These are phyloP conservation scores for Tenrec ecaudatus DNA, from an alignment of 2,113 vertebrate genomes.

Conservation along the genomic window DNA sequence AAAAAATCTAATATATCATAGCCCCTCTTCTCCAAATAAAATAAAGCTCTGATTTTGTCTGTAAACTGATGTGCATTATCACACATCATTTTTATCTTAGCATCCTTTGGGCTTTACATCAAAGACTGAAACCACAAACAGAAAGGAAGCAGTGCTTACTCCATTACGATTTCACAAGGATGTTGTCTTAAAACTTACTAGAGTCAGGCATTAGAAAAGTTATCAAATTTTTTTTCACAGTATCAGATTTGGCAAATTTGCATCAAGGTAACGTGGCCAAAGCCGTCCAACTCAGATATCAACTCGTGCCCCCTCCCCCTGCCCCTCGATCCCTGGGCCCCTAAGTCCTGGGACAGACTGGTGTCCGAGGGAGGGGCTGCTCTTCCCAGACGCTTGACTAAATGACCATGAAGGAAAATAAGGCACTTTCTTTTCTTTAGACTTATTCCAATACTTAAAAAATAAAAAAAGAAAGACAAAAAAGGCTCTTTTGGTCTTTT, in stretches of 20 bases:
- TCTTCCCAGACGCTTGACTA: slow-evolving; percentile 90
- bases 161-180: slow-evolving; percentile 77
- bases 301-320: slow-evolving; percentile 86
- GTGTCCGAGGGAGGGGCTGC: slow-evolving; percentile 89
- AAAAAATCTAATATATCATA: slow-evolving; percentile 51
- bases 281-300: slow-evolving; percentile 86
- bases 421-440: slow-evolving; percentile 96
- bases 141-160: not conserved
- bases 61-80: slow-evolving; percentile 77
- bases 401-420: slow-evolving; percentile 94
- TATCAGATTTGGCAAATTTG: slow-evolving; percentile 87
- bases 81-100: slow-evolving; percentile 77
- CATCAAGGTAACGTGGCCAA: slow-evolving; percentile 86
- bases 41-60: slow-evolving; percentile 72
- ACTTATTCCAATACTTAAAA: slow-evolving; percentile 93
- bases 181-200: slow-evolving; percentile 78
- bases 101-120: slow-evolving; percentile 84
- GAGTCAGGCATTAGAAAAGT: slow-evolving; percentile 83
- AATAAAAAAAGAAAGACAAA: slow-evolving; percentile 91
- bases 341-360: slow-evolving; percentile 88
- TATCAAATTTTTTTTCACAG: slow-evolving; percentile 82
- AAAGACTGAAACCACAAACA: slow-evolving; percentile 76
- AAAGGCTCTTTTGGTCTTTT: slow-evolving; percentile 95
- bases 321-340: slow-evolving; percentile 87
- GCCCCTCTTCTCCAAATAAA: slow-evolving; percentile 67